A percentile compares a stretch with the other conserved stretches of the same genome.
phyloP scores from a whole-genome alignment of 2,888 invertebrate genomes.

The Leptinotarsa haldemani region DNA sequence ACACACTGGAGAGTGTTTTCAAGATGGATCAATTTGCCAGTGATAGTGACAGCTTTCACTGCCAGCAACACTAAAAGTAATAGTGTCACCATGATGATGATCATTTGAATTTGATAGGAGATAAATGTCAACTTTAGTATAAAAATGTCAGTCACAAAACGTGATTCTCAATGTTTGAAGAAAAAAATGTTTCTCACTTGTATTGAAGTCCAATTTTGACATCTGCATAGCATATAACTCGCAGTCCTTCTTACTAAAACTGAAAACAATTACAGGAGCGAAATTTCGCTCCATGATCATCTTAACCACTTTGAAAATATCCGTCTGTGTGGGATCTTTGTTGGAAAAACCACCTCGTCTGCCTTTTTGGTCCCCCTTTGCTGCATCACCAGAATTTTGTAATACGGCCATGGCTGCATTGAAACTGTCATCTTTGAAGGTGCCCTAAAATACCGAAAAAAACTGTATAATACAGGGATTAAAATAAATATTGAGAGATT shows the following conservation, averaged over 20 bases:
- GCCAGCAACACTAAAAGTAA: no score
- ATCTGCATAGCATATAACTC: conserved; percentile 97
- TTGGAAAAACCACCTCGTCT: conserved; percentile 79
- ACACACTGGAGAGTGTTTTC: no score
- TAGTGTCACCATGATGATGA: no score
- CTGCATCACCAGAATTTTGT: conserved; percentile 83
- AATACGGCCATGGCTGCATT: conserved; percentile 96
- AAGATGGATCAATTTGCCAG: no score
- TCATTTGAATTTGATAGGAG: neutral
- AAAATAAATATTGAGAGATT: no score
- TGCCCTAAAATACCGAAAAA: conserved; percentile 71
- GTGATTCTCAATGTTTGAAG: neutral
- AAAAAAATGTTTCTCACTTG: conserved; percentile 68
- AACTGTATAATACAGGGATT: no score
- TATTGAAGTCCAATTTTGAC: conserved; percentile 97
- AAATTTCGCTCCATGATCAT: conserved; percentile 99
- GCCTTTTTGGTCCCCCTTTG: conserved; percentile 84
- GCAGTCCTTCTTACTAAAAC: conserved; percentile 99
- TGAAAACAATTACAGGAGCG: conserved; percentile 98
- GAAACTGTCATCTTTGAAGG: conserved; percentile 97
- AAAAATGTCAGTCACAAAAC: neutral
- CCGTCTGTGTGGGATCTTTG: conserved; percentile 75
- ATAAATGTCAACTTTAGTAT: neutral
- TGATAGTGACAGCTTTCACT: no score
- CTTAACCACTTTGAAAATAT: conserved; percentile 97